Base-by-base conservation (phyloP, 2,113 vertebrate species). In the Semnornis frantzii region DNA sequence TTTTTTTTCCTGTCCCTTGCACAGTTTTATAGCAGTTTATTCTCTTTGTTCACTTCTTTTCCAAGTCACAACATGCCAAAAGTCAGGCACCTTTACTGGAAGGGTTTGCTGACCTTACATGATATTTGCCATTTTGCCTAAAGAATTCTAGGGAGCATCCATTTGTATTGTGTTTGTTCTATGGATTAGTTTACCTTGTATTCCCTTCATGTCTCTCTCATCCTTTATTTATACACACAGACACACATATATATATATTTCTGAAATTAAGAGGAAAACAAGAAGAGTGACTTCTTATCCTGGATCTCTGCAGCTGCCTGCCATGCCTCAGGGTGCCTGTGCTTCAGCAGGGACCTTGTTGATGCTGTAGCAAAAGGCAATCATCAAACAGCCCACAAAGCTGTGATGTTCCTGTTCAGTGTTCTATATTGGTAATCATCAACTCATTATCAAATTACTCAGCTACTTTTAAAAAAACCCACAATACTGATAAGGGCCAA, bases 391-490 rank as follows among this genome's bases (percentile, higher is more conserved):
- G 19, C 12, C 30, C 69, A 74, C 27, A 74, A 78, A 88, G 16
- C 24, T 2, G 0, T 50, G 75, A 50, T 2, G 1, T 54, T 94
- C 37, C 20, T 63, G 1, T 28, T 77, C 46, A 46, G 27, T 71
- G 31, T 37, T 88, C 82, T 31, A 42, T 48, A 44, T 34, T 42
- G 83, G 39, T 42, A 62, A 78, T n/a, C 73, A 65, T 68, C 46
- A 72, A 6, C 37, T 90, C 55, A 33, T 88, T 94, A 84, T 64
- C 83, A 90, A 92, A 92, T 86, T 89, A 69, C 27, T 86, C 27
- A 76, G 57, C 33, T 79, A 62, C 33, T 69, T 94, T 75, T 62
- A 13, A 54, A 65, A 90, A 81, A 52, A 50, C 21, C 10, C 19
- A 20, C 48, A 23, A 44, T 5, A n/a, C 25, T 79, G 62, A 34